These are phyloP conservation scores for Drepanosiphum platanoidis DNA, from an alignment of 2,888 invertebrate species.

Conservation along the genomic window DNA sequence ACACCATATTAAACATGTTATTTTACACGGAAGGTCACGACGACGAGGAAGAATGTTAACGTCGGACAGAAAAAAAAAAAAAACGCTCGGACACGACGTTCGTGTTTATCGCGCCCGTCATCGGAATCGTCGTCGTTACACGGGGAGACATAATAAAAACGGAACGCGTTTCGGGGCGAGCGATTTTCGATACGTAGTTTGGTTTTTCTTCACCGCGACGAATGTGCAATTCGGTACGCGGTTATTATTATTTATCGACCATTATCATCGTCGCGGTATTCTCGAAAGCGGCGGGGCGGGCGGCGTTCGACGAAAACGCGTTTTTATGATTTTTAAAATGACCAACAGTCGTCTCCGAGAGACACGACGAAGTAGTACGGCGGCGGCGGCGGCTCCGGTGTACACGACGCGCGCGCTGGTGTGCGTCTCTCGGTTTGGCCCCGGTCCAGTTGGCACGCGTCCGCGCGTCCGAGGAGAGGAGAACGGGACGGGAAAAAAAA, in stretches of 20 bases:
- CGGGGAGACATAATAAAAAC: background rate
- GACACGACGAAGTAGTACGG: constrained; percentile 36
- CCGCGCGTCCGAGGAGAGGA: background rate
- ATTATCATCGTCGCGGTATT: background rate
- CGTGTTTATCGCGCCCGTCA: background rate
- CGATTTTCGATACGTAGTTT: background rate
- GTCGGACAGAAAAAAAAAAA: background rate
- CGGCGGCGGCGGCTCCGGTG: constrained; percentile 12
- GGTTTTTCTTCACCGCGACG: background rate
- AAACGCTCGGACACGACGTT: background rate
- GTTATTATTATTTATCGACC: background rate
- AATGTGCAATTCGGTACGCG: too few species aligned
- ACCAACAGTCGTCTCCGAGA: constrained; percentile 45
- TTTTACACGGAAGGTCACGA: background rate
- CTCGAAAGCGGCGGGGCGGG: background rate
- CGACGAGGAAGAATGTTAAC: background rate
- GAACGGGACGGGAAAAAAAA: background rate
- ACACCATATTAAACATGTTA: background rate
- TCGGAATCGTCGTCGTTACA: background rate
- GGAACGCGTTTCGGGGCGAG: background rate
- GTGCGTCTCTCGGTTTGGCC: constrained; percentile 44
- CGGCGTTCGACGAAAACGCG: background rate
- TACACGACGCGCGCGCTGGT: background rate
- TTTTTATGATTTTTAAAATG: constrained; percentile 60
- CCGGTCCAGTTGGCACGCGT: constrained; percentile 32